Percentiles rank a stretch among this genome's conserved stretches.
phyloP scores from a whole-genome alignment of 2,797 vertebrate species.

The Coranthus polyacanthus region DNA sequence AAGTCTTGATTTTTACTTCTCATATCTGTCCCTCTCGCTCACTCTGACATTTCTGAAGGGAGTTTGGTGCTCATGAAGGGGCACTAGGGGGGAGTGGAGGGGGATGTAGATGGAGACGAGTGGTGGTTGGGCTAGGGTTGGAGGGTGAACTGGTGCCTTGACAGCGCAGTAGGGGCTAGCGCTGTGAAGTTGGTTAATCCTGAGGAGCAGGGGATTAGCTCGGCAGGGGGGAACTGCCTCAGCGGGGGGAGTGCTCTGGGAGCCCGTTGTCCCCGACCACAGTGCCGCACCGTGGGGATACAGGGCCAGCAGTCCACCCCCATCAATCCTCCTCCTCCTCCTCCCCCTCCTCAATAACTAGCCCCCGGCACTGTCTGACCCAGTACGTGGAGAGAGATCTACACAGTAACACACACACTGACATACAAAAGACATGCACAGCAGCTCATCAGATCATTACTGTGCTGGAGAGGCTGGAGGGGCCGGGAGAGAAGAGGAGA shows the following conservation, averaged over 20 bases:
- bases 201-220: conserved; percentile 82
- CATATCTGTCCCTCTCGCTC: neutral
- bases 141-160: conserved; percentile 55
- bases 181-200: conserved; percentile 85
- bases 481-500: conserved; percentile 12
- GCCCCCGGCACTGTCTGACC: conserved; percentile 56
- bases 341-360: conserved; percentile 10
- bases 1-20: no score
- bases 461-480: conserved; percentile 29
- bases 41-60: conserved; percentile 22
- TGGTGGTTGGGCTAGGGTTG: conserved; percentile 12
- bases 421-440: conserved; percentile 45
- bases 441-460: conserved; percentile 52
- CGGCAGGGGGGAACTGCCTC: conserved; percentile 63
- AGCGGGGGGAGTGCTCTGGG: conserved; percentile 59
- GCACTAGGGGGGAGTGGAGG: conserved; percentile 19
- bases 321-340: neutral
- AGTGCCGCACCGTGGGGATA: conserved; percentile 39
- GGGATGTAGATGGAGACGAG: conserved; percentile 10
- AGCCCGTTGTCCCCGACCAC: conserved; percentile 60
- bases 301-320: conserved; percentile 15
- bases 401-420: conserved; percentile 15
- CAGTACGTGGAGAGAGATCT: conserved; percentile 35
- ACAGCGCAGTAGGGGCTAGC: conserved; percentile 76
- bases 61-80: neutral